Conservation (phyloP, 2,888 invertebrate species). For the Ganaspis brasiliensis region DNA sequence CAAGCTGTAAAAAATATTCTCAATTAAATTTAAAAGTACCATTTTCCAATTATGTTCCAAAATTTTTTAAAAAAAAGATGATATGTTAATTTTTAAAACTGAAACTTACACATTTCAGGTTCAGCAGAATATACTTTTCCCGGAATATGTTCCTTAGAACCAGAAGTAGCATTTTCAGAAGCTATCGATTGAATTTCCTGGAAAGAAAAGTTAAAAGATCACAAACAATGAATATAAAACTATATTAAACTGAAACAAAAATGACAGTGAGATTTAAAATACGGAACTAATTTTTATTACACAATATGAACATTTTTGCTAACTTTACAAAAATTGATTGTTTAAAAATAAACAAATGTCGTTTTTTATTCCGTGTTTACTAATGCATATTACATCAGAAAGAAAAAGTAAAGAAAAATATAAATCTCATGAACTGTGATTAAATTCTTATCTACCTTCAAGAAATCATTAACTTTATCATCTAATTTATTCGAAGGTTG, state of each 20-base stretch:
- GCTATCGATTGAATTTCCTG: slow-evolving; percentile 77
- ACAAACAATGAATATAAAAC: background rate
- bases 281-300: no score
- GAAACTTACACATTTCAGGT: slow-evolving; percentile 31
- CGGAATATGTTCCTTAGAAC: background rate
- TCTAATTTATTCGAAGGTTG: slow-evolving; percentile 68
- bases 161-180: slow-evolving; percentile 62
- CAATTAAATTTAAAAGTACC: no score
- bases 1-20: slow-evolving; percentile 81
- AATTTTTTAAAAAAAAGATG: no score
- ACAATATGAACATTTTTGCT: no score
- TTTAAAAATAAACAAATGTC: no score
- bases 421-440: no score
- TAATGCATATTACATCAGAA: background rate
- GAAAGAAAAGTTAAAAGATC: slow-evolving; percentile 29
- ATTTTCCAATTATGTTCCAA: no score
- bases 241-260: background rate
- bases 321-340: no score
- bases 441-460: slow-evolving; percentile 67
- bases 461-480: slow-evolving; percentile 77
- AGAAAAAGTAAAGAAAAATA: background rate
- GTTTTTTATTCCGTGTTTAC: no score
- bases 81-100: slow-evolving; percentile 3
- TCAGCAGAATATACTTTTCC: slow-evolving; percentile 10
- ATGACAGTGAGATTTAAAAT: no score